Percentiles rank a stretch among this genome's conserved stretches.
These are phyloP conservation scores for Habroteleia sp. DNA, from an alignment of 2,888 invertebrate species.

Conservation along the genomic window DNA sequence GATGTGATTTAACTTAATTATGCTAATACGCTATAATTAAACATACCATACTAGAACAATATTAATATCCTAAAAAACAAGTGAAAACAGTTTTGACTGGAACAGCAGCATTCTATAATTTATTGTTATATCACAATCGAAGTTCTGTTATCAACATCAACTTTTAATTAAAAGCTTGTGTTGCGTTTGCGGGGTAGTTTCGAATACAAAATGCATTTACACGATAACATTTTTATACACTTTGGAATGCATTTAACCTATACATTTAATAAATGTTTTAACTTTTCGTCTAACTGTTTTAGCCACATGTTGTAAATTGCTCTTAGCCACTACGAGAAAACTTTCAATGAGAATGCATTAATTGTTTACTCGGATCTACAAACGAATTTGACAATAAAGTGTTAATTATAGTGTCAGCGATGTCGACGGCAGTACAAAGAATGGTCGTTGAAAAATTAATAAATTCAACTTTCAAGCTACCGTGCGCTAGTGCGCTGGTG, in stretches of 20 bases:
- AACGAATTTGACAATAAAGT: background rate
- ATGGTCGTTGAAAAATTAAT: slow-evolving; percentile 24
- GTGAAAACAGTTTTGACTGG: background rate
- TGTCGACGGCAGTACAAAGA: background rate
- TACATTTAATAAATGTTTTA: slow-evolving; percentile 11
- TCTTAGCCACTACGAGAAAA: no score
- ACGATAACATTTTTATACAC: slow-evolving; percentile 19
- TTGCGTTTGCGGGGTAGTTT: slow-evolving; percentile 1
- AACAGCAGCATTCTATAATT: slow-evolving; percentile 9
- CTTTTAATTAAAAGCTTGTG: slow-evolving; percentile 20
- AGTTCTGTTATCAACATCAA: slow-evolving; percentile 29
- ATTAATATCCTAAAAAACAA: no score
- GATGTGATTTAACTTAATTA: no score
- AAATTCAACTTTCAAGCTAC: slow-evolving; percentile 4
- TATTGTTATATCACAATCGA: slow-evolving; percentile 14
- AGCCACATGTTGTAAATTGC: background rate
- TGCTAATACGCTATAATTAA: no score
- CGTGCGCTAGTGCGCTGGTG: background rate
- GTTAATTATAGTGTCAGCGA: slow-evolving; percentile 6
- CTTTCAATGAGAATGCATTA: no score
- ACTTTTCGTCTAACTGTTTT: slow-evolving; percentile 3
- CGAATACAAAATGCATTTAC: slow-evolving; percentile 9
- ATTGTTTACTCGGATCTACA: slow-evolving; percentile 1
- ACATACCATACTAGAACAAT: no score
- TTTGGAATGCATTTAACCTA: background rate